Evolutionary conservation across 2,113 vertebrate species (phyloP).

Genomic region (Delphinapterus leucas): DNA sequence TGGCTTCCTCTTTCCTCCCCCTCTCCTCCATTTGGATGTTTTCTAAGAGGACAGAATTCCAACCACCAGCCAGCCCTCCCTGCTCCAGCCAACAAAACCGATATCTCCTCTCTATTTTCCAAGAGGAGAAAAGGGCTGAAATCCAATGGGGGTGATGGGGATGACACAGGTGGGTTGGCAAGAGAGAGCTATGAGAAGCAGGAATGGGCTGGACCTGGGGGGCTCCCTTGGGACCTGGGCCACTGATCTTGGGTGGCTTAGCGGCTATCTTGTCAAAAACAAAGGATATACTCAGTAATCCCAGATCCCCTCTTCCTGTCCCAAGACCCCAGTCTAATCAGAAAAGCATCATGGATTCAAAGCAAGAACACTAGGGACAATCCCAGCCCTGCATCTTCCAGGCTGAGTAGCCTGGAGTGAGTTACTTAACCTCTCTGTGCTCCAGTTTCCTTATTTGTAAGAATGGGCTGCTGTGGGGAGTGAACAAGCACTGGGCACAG

Average conservation of each 20-base stretch:
- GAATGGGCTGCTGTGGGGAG: neutral
- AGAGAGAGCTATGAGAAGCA: neutral
- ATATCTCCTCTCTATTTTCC: neutral
- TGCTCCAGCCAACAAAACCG: neutral
- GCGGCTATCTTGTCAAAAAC: neutral
- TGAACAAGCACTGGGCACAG: neutral
- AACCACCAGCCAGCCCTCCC: neutral
- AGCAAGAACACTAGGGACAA: neutral
- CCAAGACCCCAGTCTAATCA: neutral
- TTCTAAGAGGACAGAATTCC: conserved; percentile 14
- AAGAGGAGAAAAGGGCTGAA: neutral
- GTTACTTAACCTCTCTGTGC: conserved; percentile 1
- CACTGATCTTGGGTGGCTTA: neutral
- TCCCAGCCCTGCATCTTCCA: neutral
- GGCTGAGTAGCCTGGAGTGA: neutral
- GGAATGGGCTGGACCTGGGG: neutral
- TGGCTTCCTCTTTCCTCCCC: neutral
- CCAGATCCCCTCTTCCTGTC: neutral
- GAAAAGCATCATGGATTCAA: neutral
- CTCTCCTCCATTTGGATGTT: neutral
- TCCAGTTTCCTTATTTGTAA: neutral
- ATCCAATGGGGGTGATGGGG: neutral
- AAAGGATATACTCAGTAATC: neutral
- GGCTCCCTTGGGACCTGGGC: neutral
- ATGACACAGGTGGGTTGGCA: neutral